Evolutionary conservation across 2,797 vertebrate species (phyloP).

Genomic region (Neosalanx taihuensis): DNA sequence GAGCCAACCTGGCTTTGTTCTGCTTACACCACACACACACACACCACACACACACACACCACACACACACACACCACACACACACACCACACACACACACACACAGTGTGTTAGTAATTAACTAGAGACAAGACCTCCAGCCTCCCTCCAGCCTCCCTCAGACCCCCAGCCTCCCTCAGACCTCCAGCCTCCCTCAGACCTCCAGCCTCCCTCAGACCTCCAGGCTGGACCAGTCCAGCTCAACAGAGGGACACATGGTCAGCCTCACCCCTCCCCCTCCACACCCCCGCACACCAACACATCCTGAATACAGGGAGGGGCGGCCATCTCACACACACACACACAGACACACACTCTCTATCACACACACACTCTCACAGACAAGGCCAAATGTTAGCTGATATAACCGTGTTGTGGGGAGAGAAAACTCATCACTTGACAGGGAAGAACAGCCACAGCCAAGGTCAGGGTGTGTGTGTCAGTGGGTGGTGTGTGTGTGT

Average conservation of each 20-base stretch:
- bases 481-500: background rate
- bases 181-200: background rate
- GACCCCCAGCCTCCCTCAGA: too few relatives aligned
- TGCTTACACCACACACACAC: constrained; percentile 39
- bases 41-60: constrained; percentile 43
- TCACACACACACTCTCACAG: background rate
- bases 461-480: background rate
- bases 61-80: constrained; percentile 13
- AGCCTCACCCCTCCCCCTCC: background rate
- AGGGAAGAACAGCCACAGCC: background rate
- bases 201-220: too few relatives aligned
- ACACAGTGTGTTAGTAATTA: constrained; percentile 4
- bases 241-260: background rate
- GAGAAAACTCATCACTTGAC: background rate
- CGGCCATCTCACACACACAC: background rate
- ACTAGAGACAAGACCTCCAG: background rate
- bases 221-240: background rate
- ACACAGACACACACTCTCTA: background rate
- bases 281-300: background rate
- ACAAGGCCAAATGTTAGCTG: background rate
- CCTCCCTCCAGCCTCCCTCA: background rate
- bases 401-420: background rate
- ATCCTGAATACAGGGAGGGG: background rate
- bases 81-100: background rate
- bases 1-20: constrained; percentile 72